A percentile compares a stretch with the other conserved stretches of the same genome.
These are phyloP conservation scores for Callyntrura sp. DNA, from an alignment of 2,888 invertebrate genomes.

Conservation along the genomic window DNA sequence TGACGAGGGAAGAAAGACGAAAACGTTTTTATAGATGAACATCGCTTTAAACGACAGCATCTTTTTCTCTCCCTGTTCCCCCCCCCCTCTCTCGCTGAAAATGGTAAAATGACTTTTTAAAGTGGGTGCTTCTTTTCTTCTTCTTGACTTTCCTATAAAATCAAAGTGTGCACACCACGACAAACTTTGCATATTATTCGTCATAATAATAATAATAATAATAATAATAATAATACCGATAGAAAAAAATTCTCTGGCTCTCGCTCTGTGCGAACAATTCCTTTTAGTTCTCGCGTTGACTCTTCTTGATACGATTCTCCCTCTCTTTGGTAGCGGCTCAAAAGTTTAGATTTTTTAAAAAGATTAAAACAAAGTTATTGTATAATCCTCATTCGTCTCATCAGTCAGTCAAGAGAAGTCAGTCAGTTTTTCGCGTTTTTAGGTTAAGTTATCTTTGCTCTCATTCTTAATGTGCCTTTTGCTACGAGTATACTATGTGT, in stretches of 20 bases:
- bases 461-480: constrained; percentile 40
- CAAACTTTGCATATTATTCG: constrained; percentile 23
- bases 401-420: background rate
- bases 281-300: background rate
- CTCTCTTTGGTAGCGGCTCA: background rate
- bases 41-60: constrained; percentile 22
- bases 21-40: background rate
- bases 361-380: constrained; percentile 31
- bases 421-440: constrained; percentile 7
- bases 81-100: background rate
- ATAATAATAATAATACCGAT: no score
- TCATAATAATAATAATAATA: no score
- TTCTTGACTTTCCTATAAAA: background rate
- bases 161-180: background rate
- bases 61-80: background rate
- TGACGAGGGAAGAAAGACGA: background rate
- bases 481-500: no score
- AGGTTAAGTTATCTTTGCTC: constrained; percentile 63
- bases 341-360: constrained; percentile 8
- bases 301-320: background rate
- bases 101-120: constrained; percentile 33
- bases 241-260: background rate
- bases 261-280: background rate
- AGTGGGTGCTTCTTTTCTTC: constrained; percentile 38
- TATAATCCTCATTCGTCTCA: constrained; percentile 30